Conservation (phyloP, 2,113 vertebrate species). For the Caracal caracal region DNA sequence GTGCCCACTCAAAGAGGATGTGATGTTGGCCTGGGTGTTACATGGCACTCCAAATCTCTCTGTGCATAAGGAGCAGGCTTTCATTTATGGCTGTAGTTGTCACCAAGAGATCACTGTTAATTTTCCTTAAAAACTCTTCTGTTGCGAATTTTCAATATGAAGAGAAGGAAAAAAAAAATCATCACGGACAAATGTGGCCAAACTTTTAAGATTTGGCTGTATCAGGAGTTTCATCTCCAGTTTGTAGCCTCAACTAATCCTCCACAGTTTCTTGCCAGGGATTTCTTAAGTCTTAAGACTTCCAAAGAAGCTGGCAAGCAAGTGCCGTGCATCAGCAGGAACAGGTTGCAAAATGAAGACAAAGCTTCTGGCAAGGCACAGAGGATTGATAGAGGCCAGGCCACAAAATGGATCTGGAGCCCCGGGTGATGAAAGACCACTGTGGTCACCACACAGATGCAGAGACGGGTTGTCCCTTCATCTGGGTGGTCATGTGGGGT, state of each 20-base stretch:
- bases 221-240: slow-evolving; percentile 48
- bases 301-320: slow-evolving; percentile 50
- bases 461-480: not conserved
- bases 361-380: slow-evolving; percentile 46
- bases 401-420: not conserved
- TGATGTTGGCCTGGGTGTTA: not conserved
- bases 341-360: slow-evolving; percentile 66
- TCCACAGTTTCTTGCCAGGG: slow-evolving; percentile 58
- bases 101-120: not conserved
- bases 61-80: not conserved
- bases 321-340: slow-evolving; percentile 42
- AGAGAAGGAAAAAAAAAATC: not conserved
- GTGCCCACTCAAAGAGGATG: not conserved
- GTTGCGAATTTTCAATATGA: slow-evolving; percentile 43
- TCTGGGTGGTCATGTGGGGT: not conserved
- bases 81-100: not conserved
- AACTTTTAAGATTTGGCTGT: slow-evolving; percentile 42
- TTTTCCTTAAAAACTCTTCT: slow-evolving; percentile 54
- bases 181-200: not conserved
- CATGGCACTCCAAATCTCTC: not conserved
- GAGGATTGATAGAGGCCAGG: slow-evolving; percentile 25
- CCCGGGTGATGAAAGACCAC: not conserved
- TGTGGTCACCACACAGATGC: not conserved
- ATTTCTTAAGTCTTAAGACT: slow-evolving; percentile 57
- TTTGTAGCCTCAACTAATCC: slow-evolving; percentile 65